A percentile compares a stretch with the other conserved stretches of the same genome.
Conservation (phyloP, 2,797 vertebrate species). For the Morus bassanus region DNA sequence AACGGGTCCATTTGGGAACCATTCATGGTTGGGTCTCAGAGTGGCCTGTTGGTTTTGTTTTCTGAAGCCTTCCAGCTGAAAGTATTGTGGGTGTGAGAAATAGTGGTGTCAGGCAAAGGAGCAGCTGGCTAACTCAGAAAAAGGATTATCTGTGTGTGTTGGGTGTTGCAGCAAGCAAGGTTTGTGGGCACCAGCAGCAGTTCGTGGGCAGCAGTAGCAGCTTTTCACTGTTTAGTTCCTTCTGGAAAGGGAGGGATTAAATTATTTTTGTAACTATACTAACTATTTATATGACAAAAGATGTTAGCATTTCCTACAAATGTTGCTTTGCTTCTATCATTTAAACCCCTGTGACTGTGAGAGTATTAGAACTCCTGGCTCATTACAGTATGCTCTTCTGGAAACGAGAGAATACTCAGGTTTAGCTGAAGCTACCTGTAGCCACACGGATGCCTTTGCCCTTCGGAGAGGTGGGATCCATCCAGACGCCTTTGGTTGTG, state of each 20-base stretch:
- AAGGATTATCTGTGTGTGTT: not conserved
- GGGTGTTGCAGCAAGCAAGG: not conserved
- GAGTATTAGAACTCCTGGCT: not conserved
- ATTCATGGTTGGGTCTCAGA: not conserved
- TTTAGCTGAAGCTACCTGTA: not conserved
- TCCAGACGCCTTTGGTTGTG: not conserved
- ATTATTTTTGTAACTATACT: not conserved
- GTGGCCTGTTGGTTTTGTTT: not conserved
- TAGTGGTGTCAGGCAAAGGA: not conserved
- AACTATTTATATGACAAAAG: not conserved
- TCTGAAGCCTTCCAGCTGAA: not conserved
- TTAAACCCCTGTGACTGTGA: not conserved
- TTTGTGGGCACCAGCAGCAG: not conserved
- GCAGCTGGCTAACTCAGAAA: not conserved
- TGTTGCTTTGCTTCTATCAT: not conserved
- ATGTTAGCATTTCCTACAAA: not conserved
- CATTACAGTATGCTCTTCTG: not conserved
- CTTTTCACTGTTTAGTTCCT: not conserved
- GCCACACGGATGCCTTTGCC: not conserved
- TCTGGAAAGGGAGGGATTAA: not conserved
- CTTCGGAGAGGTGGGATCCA: not conserved
- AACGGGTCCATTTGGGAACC: not conserved
- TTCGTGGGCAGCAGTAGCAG: not conserved
- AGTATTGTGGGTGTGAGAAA: not conserved
- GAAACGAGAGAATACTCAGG: not conserved